Conservation (phyloP, 2,888 invertebrate genomes). For the Allygus modestus region DNA sequence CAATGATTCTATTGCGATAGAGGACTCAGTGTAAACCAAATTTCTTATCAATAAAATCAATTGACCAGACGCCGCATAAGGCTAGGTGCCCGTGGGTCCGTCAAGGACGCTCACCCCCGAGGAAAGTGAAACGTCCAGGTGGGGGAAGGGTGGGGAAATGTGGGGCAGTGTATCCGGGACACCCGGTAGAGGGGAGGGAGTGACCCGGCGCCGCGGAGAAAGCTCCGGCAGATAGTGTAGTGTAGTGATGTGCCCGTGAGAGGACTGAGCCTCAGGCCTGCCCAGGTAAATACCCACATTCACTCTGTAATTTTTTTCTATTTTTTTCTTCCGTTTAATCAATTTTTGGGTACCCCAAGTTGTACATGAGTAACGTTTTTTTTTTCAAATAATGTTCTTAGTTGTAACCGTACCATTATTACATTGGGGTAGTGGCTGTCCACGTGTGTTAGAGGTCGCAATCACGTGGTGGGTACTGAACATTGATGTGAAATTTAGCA, state of each 20-base stretch:
- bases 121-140: conserved; percentile 45
- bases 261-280: conserved; percentile 28
- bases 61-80: conserved; percentile 9
- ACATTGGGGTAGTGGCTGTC: no score
- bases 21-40: no score
- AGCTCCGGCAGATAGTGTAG: conserved; percentile 43
- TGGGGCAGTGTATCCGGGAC: conserved; percentile 59
- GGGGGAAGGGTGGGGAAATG: conserved; percentile 30
- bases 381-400: no score
- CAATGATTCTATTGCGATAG: no score
- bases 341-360: no score
- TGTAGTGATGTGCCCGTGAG: conserved; percentile 56
- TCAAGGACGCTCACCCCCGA: conserved; percentile 39
- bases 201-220: conserved; percentile 14
- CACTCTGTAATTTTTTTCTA: not conserved
- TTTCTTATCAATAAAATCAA: not conserved
- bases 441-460: no score
- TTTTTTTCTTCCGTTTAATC: no score
- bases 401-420: no score
- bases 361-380: no score
- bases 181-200: not conserved
- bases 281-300: conserved; percentile 24
- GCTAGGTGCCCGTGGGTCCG: conserved; percentile 34
- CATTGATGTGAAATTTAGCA: no score
- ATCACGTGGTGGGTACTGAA: no score